These are phyloP conservation scores for Axea sp. DNA, from an alignment of 2,888 invertebrate species.

Conservation along the genomic window DNA sequence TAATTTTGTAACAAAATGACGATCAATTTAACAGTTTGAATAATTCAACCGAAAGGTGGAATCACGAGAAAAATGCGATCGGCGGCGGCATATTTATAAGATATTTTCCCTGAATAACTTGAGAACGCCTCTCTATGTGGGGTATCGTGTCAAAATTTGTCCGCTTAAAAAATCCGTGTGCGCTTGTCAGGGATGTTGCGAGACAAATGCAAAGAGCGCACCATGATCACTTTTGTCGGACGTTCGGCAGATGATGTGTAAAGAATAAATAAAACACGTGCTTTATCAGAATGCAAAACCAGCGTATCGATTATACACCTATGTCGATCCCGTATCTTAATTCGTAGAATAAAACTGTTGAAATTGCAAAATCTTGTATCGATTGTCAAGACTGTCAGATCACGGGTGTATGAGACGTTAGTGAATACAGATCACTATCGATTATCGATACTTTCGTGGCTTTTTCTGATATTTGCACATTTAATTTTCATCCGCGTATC, in stretches of 20 bases:
- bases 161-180: constrained; percentile 35
- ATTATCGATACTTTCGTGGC: neutral
- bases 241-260: constrained; percentile 39
- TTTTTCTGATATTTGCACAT: no score
- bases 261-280: constrained; percentile 40
- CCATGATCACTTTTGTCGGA: constrained; percentile 36
- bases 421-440: constrained; percentile 13
- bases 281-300: constrained; percentile 41
- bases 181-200: constrained; percentile 28
- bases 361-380: constrained; percentile 13
- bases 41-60: no score
- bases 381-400: no score
- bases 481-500: no score
- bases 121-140: no score
- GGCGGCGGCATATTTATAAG: no score
- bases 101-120: no score
- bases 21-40: no score
- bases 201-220: constrained; percentile 39
- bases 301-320: constrained; percentile 38
- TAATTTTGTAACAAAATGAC: no score
- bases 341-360: constrained; percentile 1
- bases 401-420: constrained; percentile 2
- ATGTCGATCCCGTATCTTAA: no score
- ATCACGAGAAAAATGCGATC: no score
- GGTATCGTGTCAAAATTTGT: constrained; percentile 29